phyloP scores from a whole-genome alignment of 2,113 vertebrate species.

The Athene cunicularia region DNA sequence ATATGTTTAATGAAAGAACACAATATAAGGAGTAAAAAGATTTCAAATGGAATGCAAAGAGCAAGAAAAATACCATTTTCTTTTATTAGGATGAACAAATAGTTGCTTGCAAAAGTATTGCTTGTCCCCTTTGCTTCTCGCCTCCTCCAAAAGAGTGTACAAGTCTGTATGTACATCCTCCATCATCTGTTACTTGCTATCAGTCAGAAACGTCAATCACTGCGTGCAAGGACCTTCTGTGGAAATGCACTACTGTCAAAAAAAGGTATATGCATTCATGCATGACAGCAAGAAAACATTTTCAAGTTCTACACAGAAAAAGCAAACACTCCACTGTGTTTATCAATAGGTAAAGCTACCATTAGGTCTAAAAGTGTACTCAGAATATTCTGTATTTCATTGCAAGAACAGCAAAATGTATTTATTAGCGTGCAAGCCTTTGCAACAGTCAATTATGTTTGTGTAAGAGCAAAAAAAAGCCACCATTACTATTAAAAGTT shows the following conservation, averaged over 20 bases:
- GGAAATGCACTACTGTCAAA: neutral
- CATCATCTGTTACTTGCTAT: neutral
- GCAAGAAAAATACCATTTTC: neutral
- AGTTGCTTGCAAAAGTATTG: neutral
- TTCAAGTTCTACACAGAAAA: neutral
- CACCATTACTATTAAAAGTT: neutral
- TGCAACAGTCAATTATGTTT: neutral
- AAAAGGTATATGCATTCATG: neutral
- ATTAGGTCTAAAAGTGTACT: neutral
- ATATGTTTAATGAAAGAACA: neutral
- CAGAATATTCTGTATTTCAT: neutral
- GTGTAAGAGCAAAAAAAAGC: neutral
- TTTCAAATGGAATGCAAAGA: neutral
- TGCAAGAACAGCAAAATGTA: neutral
- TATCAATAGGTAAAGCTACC: neutral
- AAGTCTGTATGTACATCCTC: rapidly evolving
- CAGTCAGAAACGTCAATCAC: neutral
- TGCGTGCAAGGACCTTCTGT: neutral
- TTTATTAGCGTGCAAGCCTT: neutral
- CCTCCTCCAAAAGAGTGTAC: rapidly evolving
- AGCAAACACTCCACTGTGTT: neutral
- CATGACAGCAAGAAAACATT: neutral
- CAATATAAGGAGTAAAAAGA: neutral
- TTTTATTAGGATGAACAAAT: neutral
- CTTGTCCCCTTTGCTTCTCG: neutral